Base-by-base conservation (phyloP, 2,888 invertebrate species). In the Lapara coniferarum region DNA sequence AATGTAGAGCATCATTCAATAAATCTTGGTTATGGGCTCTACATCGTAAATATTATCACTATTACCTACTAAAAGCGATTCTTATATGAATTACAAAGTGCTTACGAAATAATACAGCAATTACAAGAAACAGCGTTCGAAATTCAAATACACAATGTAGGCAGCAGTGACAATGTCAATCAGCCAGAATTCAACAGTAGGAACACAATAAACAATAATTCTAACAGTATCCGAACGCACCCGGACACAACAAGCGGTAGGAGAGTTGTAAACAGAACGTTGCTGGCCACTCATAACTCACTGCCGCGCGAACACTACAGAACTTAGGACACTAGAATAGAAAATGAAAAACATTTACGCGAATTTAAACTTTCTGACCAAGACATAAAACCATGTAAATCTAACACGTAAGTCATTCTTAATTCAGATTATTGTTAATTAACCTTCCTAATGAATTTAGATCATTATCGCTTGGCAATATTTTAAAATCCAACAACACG, bases 221-320 rank as follows among this genome's bases (percentile, higher is more conserved):
- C 76, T 77, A 78, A 82, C 79, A 82, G 78, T 80, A 75, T 70
- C 80, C 74, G 75, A 79, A 78, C 84, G 81, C 80, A 82, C 78
- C 78, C 78, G 77, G 78, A 82, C 79, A 83, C 83, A 85, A 82
- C 84, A 78, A 83, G 81, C 78, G 75, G 82, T 80, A 83, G 82
- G 75, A 79, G 75, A 79, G 79, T 78, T 83, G 86, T 83, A 80
- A 82, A 84, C 83, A 82, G 74, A 78, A 81, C 78, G 75, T 72
- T 78, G 74, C 77, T 78, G 78, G 79, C 77, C 70, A 77, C 78
- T 78, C 74, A 82, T 85, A 81, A 85, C 79, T 85, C 78, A 85
- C 69, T 72, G 67, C 59, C 69, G 51, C 70, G 69, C 66, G 70
- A 69, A 70, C 66, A 56, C 71, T 52, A 68, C 68, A 73, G 73